These are phyloP conservation scores for Parauchenoglanis punctatus DNA, from an alignment of 2,797 vertebrate species.

Conservation along the genomic window DNA sequence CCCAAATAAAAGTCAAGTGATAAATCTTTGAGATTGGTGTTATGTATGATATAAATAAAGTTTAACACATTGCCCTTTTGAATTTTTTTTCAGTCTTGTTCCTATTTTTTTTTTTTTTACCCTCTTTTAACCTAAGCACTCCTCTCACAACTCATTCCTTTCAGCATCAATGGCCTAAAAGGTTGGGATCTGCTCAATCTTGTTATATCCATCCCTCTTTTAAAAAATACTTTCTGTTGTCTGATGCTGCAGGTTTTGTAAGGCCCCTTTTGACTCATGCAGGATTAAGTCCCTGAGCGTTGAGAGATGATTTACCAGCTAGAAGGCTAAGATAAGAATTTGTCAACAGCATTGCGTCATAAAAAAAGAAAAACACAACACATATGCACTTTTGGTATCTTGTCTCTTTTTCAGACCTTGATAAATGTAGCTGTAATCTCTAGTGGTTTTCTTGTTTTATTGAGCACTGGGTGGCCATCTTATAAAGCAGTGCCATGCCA, in stretches of 20 bases:
- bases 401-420: slow-evolving; percentile 4
- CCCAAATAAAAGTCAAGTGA: not conserved
- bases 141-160: not conserved
- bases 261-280: not conserved
- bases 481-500: slow-evolving; percentile 9
- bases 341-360: not conserved
- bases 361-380: not conserved
- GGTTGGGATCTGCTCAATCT: not conserved
- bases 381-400: not conserved
- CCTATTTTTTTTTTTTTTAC: not conserved
- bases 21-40: not conserved
- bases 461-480: not conserved
- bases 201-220: not conserved
- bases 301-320: slow-evolving; percentile 7
- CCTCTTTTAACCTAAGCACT: not conserved
- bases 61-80: not conserved
- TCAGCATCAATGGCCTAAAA: not conserved
- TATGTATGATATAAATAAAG: not conserved
- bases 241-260: not conserved
- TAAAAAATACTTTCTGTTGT: not conserved
- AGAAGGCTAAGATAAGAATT: not conserved
- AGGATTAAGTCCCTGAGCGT: slow-evolving; percentile 1
- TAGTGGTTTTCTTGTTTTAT: slow-evolving; percentile 1
- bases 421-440: slow-evolving; percentile 3
- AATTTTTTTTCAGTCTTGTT: not conserved